Evolutionary conservation across 2,888 invertebrate genomes (phyloP).

Genomic region (Andrena marginata): DNA sequence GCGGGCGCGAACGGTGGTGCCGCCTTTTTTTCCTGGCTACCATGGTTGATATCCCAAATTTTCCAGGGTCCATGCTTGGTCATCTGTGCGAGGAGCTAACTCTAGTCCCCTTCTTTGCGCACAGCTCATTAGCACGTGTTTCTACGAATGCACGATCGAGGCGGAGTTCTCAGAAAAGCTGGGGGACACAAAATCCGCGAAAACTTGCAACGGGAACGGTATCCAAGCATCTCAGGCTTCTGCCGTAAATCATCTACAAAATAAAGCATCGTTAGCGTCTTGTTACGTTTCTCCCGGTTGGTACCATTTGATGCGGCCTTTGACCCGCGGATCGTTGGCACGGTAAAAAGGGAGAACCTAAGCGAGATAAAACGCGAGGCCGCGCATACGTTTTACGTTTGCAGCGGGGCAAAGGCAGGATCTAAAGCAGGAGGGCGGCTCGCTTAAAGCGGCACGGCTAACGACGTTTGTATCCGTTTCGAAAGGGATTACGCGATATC

Average conservation of each 20-base stretch:
- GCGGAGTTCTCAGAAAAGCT: no score
- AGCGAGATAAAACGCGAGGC: slow-evolving; percentile 11
- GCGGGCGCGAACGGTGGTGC: neutral
- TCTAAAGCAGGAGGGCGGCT: slow-evolving; percentile 18
- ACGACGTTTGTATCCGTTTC: slow-evolving; percentile 32
- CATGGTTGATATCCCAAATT: neutral
- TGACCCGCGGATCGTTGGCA: neutral
- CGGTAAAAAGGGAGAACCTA: neutral
- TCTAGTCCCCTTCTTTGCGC: no score
- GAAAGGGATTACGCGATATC: slow-evolving; percentile 11
- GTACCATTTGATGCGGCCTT: slow-evolving; percentile 25
- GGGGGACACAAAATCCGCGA: neutral
- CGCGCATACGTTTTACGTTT: neutral
- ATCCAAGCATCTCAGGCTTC: neutral
- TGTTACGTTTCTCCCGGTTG: slow-evolving; percentile 1
- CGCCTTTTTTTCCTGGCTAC: neutral
- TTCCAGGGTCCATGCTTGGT: no score
- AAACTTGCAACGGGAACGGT: neutral
- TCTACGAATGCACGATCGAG: no score
- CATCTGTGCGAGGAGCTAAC: no score
- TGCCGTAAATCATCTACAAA: neutral
- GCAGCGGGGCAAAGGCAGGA: neutral
- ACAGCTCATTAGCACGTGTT: no score
- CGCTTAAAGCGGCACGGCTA: slow-evolving; percentile 21
- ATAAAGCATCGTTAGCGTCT: slow-evolving; percentile 16